Percentiles rank a stretch among this genome's conserved stretches.
Conservation (phyloP, 2,113 vertebrate genomes). For the Aldabrachelys gigantea region DNA sequence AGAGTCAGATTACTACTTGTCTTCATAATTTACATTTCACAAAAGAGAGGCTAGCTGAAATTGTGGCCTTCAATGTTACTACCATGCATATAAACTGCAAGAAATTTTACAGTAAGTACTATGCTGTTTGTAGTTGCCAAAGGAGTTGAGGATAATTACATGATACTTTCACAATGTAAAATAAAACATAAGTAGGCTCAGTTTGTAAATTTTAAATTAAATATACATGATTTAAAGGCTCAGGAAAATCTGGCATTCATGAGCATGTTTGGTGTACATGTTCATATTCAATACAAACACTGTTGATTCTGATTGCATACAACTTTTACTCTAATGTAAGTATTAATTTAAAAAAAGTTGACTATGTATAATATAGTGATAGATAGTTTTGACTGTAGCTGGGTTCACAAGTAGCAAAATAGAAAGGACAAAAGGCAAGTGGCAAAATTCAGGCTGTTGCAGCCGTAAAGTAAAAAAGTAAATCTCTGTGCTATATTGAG, state of each 20-base stretch:
- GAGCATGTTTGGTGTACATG: background rate
- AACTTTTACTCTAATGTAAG: background rate
- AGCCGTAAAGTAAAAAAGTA: background rate
- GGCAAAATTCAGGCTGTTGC: background rate
- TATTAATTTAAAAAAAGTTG: conserved; percentile 10
- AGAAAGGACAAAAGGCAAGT: background rate
- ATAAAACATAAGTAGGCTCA: background rate
- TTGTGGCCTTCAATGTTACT: conserved; percentile 52
- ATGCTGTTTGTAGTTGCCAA: background rate
- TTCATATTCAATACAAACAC: background rate
- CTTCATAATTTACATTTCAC: conserved; percentile 64
- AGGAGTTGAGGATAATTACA: background rate
- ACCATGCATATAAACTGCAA: conserved; percentile 43
- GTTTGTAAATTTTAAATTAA: background rate
- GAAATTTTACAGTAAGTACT: background rate
- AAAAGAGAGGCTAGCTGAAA: conserved; percentile 49
- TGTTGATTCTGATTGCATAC: background rate
- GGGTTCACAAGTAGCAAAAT: background rate
- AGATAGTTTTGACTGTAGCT: background rate
- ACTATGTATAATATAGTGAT: background rate
- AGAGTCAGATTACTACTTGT: conserved; percentile 54
- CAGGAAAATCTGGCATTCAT: background rate
- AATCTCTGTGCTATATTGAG: accelerated
- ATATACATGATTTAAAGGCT: background rate
- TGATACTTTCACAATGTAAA: conserved; percentile 7